phyloP scores from a whole-genome alignment of 1,140 invertebrate genomes.

The Heliconius hewitsoni region DNA sequence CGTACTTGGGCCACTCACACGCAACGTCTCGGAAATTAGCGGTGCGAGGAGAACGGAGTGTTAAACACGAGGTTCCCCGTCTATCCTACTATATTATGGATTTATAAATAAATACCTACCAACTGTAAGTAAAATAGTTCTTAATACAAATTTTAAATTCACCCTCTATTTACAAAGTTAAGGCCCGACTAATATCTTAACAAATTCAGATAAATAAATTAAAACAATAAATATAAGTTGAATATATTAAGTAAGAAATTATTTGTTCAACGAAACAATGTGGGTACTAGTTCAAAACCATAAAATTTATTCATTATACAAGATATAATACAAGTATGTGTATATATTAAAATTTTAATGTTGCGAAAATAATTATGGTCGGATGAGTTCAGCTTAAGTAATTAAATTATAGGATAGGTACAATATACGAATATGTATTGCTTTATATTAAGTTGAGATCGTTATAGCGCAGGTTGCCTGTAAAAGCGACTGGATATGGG shows the following conservation, averaged over 20 bases:
- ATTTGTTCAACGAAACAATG: constrained; percentile 25
- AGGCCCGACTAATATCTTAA: background rate
- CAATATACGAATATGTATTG: background rate
- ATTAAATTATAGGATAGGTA: background rate
- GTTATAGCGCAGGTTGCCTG: background rate
- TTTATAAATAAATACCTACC: no score
- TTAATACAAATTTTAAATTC: no score
- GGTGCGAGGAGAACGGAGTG: no score
- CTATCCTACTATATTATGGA: no score
- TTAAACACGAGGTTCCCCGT: no score
- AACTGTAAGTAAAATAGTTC: no score
- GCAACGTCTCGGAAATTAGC: no score
- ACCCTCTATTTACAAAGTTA: background rate
- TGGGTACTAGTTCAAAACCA: constrained; percentile 35
- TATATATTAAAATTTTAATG: constrained; percentile 50
- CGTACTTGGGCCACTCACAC: no score
- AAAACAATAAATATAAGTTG: background rate
- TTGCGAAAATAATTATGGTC: constrained; percentile 52
- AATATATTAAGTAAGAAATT: background rate
- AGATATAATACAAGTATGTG: constrained; percentile 42
- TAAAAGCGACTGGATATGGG: no score
- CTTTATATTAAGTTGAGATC: no score
- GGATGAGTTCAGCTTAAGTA: constrained; percentile 37
- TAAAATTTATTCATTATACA: constrained; percentile 36
- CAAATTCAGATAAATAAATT: background rate